Percentiles rank a stretch among this genome's conserved stretches.
Evolutionary conservation across 2,113 vertebrate genomes (phyloP).

Genomic region (Holacanthus passer): DNA sequence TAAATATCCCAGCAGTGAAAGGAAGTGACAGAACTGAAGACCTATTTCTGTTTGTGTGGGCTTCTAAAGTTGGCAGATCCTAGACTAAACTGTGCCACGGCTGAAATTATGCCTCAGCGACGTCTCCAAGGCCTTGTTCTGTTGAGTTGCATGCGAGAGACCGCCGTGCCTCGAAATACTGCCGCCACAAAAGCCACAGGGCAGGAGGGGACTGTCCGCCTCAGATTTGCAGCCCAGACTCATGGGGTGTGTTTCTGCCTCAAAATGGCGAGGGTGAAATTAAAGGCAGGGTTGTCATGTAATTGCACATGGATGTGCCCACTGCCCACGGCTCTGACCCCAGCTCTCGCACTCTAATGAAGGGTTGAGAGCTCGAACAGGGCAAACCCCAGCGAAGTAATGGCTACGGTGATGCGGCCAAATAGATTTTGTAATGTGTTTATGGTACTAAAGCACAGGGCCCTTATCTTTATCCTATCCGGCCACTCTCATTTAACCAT

Average conservation of each 20-base stretch:
- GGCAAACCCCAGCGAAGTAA: slow-evolving; percentile 54
- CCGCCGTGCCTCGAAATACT: slow-evolving; percentile 73
- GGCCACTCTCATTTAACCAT: slow-evolving; percentile 52
- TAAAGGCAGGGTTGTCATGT: slow-evolving; percentile 77
- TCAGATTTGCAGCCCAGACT: slow-evolving; percentile 68
- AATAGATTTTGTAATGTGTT: slow-evolving; percentile 62
- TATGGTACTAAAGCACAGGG: slow-evolving; percentile 35
- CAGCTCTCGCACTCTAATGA: slow-evolving; percentile 73
- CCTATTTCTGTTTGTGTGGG: slow-evolving; percentile 73
- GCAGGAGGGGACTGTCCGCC: slow-evolving; percentile 70
- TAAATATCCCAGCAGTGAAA: slow-evolving; percentile 22
- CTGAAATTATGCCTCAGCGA: slow-evolving; percentile 65
- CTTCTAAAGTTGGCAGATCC: slow-evolving; percentile 55
- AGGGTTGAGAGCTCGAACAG: slow-evolving; percentile 64
- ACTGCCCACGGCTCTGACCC: slow-evolving; percentile 70
- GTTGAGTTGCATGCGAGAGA: slow-evolving; percentile 55
- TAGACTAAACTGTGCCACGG: slow-evolving; percentile 72
- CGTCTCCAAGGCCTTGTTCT: slow-evolving; percentile 52
- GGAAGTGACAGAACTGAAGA: slow-evolving; percentile 44
- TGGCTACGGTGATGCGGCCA: slow-evolving; percentile 50
- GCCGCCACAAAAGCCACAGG: slow-evolving; percentile 74
- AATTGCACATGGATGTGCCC: slow-evolving; percentile 79
- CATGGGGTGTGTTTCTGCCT: slow-evolving; percentile 73
- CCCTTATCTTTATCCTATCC: slow-evolving; percentile 48
- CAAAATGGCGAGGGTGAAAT: slow-evolving; percentile 74